A percentile compares a stretch with the other conserved stretches of the same genome.
These are phyloP conservation scores for Andrena chrysosceles DNA, from an alignment of 2,888 invertebrate species.

Conservation along the genomic window DNA sequence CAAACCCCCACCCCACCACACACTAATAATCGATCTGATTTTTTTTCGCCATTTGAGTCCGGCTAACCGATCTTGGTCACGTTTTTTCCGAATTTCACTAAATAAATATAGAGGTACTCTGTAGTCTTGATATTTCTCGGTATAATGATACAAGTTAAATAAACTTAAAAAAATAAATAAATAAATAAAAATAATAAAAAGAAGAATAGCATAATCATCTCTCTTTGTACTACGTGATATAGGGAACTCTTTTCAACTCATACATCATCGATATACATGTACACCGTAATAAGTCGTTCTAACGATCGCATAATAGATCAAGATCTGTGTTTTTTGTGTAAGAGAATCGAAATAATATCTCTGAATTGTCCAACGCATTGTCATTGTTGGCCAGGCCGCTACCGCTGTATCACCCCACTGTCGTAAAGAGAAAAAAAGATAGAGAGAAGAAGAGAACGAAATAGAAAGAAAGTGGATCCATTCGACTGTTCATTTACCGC, in stretches of 20 bases:
- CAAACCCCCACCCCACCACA: constrained; percentile 35
- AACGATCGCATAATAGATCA: constrained; percentile 81
- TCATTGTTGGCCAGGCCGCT: constrained; percentile 67
- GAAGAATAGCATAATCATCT: constrained; percentile 81
- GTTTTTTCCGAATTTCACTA: constrained; percentile 76
- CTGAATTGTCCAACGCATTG: constrained; percentile 60
- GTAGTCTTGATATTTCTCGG: constrained; percentile 81
- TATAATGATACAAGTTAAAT: constrained; percentile 78
- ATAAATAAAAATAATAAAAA: too few species aligned
- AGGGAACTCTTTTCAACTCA: constrained; percentile 76
- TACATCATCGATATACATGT: constrained; percentile 79
- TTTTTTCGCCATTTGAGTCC: constrained; percentile 59
- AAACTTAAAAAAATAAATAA: constrained; percentile 64
- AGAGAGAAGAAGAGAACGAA: neutral
- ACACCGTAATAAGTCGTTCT: constrained; percentile 75
- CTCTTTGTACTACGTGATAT: constrained; percentile 83
- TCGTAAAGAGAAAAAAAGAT: constrained; percentile 17
- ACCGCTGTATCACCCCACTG: constrained; percentile 62
- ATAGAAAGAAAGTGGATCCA: constrained; percentile 20
- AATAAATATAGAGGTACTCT: constrained; percentile 76
- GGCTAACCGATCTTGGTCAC: constrained; percentile 74
- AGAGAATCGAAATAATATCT: constrained; percentile 69
- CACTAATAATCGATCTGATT: constrained; percentile 68
- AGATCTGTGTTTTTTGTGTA: constrained; percentile 81
- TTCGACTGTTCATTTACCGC: constrained; percentile 37